These are phyloP conservation scores for Chaetura pelagica DNA, from an alignment of 2,113 vertebrate genomes.

Conservation along the genomic window DNA sequence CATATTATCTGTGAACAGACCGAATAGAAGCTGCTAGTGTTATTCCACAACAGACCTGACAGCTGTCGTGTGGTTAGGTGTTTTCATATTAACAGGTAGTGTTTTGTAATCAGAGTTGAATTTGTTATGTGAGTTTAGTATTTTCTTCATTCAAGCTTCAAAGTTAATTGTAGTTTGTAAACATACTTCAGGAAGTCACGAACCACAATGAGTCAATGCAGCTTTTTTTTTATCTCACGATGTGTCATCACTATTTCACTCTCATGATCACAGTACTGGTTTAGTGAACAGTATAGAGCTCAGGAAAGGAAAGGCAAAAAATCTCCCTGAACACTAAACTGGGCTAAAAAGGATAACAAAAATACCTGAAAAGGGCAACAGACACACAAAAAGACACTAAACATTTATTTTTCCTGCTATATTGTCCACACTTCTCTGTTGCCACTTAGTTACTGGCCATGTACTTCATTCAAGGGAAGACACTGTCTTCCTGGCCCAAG, in stretches of 20 bases:
- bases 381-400: not conserved
- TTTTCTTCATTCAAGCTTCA: not conserved
- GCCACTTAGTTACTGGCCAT: not conserved
- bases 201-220: not conserved
- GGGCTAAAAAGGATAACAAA: not conserved
- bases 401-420: not conserved
- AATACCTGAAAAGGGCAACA: not conserved
- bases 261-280: not conserved
- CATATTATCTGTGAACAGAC: not conserved
- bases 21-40: not conserved
- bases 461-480: not conserved
- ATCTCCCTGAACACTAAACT: not conserved
- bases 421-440: not conserved
- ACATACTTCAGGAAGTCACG: not conserved
- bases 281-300: not conserved
- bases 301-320: not conserved
- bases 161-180: not conserved
- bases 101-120: not conserved
- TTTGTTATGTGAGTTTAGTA: rapidly evolving
- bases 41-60: not conserved
- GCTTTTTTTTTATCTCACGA: not conserved
- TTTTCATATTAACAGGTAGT: not conserved
- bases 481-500: not conserved
- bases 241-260: not conserved
- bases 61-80: not conserved